Evolutionary conservation across 2,888 invertebrate genomes (phyloP).

Genomic region (Cosmopolites sordidus): DNA sequence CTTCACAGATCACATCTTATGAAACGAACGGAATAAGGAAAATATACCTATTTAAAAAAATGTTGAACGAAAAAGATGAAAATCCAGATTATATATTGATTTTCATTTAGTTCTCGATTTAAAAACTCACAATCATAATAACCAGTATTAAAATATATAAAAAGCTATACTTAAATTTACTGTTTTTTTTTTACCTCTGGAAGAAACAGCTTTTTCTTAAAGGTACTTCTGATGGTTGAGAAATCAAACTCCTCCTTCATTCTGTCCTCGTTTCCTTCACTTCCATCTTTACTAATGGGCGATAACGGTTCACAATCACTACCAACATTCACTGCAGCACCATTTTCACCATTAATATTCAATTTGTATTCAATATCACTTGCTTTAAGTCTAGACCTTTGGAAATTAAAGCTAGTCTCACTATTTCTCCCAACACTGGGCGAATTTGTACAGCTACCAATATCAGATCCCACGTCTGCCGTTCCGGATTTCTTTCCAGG

Average conservation of each 20-base stretch:
- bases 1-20: too few species aligned
- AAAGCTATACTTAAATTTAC: too few species aligned
- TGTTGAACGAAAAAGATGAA: too few species aligned
- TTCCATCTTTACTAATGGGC: conserved; percentile 19
- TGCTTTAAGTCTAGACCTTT: conserved; percentile 34
- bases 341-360: conserved; percentile 29
- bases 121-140: too few species aligned
- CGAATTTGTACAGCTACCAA: conserved; percentile 10
- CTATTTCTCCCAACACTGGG: not conserved
- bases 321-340: conserved; percentile 10
- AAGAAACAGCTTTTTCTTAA: conserved; percentile 36
- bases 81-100: too few species aligned
- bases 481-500: conserved; percentile 6
- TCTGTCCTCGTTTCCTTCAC: conserved; percentile 27
- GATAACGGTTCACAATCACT: conserved; percentile 19
- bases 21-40: too few species aligned
- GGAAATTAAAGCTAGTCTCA: conserved; percentile 34
- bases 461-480: conserved; percentile 31
- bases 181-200: conserved; percentile 40
- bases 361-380: conserved; percentile 42
- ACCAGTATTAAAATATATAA: too few species aligned
- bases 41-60: too few species aligned
- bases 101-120: too few species aligned
- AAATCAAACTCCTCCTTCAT: conserved; percentile 39
- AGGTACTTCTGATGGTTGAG: conserved; percentile 39